These are phyloP conservation scores for Drosophila kepulauana DNA, from an alignment of 1,140 invertebrate species.

Conservation along the genomic window DNA sequence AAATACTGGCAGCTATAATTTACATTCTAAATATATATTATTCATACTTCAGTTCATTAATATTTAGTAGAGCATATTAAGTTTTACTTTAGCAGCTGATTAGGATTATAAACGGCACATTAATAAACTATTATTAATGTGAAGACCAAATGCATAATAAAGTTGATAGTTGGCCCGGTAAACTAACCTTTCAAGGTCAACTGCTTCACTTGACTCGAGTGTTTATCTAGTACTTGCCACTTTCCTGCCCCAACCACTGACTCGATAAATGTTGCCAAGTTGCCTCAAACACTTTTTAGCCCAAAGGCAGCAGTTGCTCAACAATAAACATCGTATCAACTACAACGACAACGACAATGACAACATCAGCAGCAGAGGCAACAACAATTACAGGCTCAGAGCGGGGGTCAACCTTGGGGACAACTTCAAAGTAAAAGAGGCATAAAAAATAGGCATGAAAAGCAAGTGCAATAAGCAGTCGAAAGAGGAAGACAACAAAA, in stretches of 20 bases:
- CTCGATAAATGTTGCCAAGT: slow-evolving; percentile 6
- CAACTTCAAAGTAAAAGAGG: slow-evolving; percentile 37
- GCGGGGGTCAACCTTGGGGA: slow-evolving; percentile 43
- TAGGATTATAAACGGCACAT: neutral
- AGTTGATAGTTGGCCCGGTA: slow-evolving; percentile 1
- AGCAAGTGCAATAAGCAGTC: slow-evolving; percentile 41
- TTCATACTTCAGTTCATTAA: neutral
- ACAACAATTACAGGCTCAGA: slow-evolving; percentile 8
- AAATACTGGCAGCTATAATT: neutral
- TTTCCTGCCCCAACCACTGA: slow-evolving; percentile 20
- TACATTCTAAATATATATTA: neutral
- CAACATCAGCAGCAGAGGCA: neutral
- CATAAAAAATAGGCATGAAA: slow-evolving; percentile 7
- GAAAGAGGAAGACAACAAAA: slow-evolving; percentile 36
- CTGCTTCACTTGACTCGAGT: slow-evolving; percentile 24
- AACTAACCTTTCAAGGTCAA: slow-evolving; percentile 38
- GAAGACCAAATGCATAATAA: slow-evolving; percentile 7
- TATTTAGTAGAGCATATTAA: neutral
- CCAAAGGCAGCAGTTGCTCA: slow-evolving; percentile 35
- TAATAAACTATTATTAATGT: slow-evolving; percentile 14
- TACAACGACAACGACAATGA: neutral
- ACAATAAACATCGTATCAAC: slow-evolving; percentile 9
- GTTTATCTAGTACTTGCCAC: slow-evolving; percentile 21
- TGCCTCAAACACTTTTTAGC: slow-evolving; percentile 1
- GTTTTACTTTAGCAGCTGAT: neutral